These are phyloP conservation scores for Drosophila repletoides DNA, from an alignment of 1,140 invertebrate genomes.

Conservation along the genomic window DNA sequence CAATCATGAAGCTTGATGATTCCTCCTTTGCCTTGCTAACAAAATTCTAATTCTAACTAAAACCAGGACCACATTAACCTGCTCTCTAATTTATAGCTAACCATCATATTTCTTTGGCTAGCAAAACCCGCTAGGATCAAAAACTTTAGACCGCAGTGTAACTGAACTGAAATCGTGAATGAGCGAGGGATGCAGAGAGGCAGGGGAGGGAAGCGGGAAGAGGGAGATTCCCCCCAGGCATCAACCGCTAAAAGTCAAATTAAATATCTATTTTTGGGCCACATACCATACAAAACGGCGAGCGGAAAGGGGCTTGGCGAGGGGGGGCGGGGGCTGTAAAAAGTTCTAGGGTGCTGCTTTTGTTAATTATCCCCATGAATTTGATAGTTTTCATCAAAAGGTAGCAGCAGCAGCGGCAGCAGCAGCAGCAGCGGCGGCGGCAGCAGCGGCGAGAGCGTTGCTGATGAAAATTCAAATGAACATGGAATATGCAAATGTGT, in stretches of 20 bases:
- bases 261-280: slow-evolving; percentile 50
- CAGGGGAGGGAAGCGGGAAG: too few species aligned
- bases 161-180: slow-evolving; percentile 4
- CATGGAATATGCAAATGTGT: slow-evolving; percentile 54
- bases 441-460: background rate
- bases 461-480: slow-evolving; percentile 47
- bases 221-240: slow-evolving; percentile 1
- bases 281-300: slow-evolving; percentile 34
- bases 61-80: slow-evolving; percentile 33
- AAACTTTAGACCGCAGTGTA: slow-evolving; percentile 42
- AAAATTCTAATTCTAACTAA: slow-evolving; percentile 2
- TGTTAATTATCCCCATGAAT: slow-evolving; percentile 52
- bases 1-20: slow-evolving; percentile 3
- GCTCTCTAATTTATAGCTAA: slow-evolving; percentile 34
- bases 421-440: too few species aligned
- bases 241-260: slow-evolving; percentile 43
- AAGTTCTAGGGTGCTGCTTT: slow-evolving; percentile 7
- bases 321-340: background rate
- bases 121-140: slow-evolving; percentile 8
- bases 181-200: too few species aligned
- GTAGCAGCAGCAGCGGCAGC: too few species aligned
- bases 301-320: background rate
- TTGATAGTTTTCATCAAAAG: slow-evolving; percentile 54
- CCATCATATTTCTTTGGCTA: slow-evolving; percentile 36
- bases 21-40: background rate